Base-by-base conservation (phyloP, 1,140 invertebrate species). In the Adelges cooleyi region DNA sequence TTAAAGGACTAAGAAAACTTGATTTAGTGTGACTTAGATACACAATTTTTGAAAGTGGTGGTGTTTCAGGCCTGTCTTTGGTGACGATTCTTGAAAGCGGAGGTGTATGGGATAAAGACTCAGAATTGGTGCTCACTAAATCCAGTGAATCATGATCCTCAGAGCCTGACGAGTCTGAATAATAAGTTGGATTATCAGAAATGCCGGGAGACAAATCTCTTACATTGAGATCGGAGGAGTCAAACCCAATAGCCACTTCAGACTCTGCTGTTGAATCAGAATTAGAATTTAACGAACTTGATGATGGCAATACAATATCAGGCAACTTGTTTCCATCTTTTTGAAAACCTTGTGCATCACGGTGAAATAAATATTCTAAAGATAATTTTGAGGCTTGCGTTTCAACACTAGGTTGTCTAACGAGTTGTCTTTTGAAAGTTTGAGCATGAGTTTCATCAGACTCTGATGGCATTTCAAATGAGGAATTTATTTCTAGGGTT, bases 181-280 rank as follows among this genome's bases (percentile, higher is more conserved):
- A 62, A 48, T 46, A 62, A 3, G 56, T 46, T 29, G 56, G 56
- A 3, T 62, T 62, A 8, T 62, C 56, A 48, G 56, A 62, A 29
- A 22, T 22, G 33, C 56, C 20, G 22, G 56, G 56, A 48, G 56
- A 62, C 20, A 22, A 29, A 10, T 48, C 25, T 48, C 40, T n/a
- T 48, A 62, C 13, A 46, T 62, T 44, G 46, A 62, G 40, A 29
- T 40, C 20, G 1, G 22, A 1, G 1, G 20, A 1, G 9, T 62
- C 56, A 62, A 46, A 48, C 3, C 56, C 56, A 29, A 62, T 48
- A 33, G 56, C 56, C 38, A 62, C 33, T 29, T 62, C 56, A 29
- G 56, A 62, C 1, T 62, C 56, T 9, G 25, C 42, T 48, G 56
- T 62, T 15, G 56, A 62, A 62, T 62, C 56, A 62, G 56, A 62